Percentiles rank a stretch among this genome's conserved stretches.
Evolutionary conservation across 2,113 vertebrate species (phyloP).

Genomic region (Sylvilagus bachmani): DNA sequence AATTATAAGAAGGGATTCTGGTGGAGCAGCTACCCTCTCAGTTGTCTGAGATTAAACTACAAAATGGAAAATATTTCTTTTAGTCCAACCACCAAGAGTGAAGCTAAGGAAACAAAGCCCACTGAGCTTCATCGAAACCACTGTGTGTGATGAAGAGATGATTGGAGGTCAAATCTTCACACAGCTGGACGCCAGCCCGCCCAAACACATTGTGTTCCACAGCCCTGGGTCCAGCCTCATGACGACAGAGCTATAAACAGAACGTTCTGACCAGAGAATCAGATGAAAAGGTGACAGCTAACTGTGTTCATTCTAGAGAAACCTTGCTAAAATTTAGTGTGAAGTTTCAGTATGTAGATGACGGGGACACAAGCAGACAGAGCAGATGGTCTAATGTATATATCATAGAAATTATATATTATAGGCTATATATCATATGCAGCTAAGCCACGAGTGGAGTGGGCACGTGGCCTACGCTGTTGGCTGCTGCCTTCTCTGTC

Average conservation of each 20-base stretch:
- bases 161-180: not conserved
- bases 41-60: not conserved
- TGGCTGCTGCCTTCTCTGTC: not conserved
- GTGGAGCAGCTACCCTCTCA: not conserved
- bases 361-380: not conserved
- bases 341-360: not conserved
- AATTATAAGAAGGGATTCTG: not conserved
- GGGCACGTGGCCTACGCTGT: not conserved
- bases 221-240: no score
- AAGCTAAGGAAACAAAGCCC: not conserved
- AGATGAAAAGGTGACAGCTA: not conserved
- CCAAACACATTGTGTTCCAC: not conserved
- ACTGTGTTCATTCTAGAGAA: not conserved
- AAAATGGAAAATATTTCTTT: constrained; percentile 58
- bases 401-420: not conserved
- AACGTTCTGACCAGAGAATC: not conserved
- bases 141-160: not conserved
- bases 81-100: not conserved
- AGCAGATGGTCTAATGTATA: not conserved
- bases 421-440: no score
- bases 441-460: rapidly evolving
- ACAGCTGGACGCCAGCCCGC: not conserved
- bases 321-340: not conserved
- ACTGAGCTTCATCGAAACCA: not conserved
- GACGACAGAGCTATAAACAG: not conserved